Evolutionary conservation across 2,888 invertebrate genomes (phyloP).

Genomic region (Zygothrica quintamaculata): DNA sequence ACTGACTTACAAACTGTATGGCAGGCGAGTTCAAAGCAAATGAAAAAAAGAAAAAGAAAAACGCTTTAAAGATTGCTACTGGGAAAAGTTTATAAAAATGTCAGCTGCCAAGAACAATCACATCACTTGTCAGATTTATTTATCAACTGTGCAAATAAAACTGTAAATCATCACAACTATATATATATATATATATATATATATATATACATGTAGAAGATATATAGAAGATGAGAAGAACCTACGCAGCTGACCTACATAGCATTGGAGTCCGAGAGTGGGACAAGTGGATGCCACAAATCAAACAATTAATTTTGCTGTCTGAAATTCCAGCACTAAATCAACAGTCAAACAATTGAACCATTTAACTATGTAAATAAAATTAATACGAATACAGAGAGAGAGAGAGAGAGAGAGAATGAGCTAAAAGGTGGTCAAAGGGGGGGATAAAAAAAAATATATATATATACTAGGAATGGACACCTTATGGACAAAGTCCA

Average conservation of each 20-base stretch:
- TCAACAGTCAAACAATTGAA: slow-evolving; percentile 79
- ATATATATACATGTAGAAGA: no score
- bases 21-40: neutral
- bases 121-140: slow-evolving; percentile 69
- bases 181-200: no score
- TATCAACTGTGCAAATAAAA: slow-evolving; percentile 77
- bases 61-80: slow-evolving; percentile 16
- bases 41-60: neutral
- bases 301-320: slow-evolving; percentile 77
- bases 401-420: neutral
- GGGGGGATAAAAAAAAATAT: neutral
- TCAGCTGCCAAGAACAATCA: slow-evolving; percentile 56
- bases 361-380: slow-evolving; percentile 80
- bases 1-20: slow-evolving; percentile 10
- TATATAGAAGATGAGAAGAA: no score
- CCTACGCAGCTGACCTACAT: slow-evolving; percentile 48
- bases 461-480: slow-evolving; percentile 23
- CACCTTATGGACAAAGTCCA: slow-evolving; percentile 62
- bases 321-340: slow-evolving; percentile 77
- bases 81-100: slow-evolving; percentile 52
- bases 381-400: slow-evolving; percentile 57
- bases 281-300: slow-evolving; percentile 55
- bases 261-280: neutral
- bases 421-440: neutral
- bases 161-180: slow-evolving; percentile 62